phyloP scores from a whole-genome alignment of 2,888 invertebrate genomes.

The Diplolepis rosae region DNA sequence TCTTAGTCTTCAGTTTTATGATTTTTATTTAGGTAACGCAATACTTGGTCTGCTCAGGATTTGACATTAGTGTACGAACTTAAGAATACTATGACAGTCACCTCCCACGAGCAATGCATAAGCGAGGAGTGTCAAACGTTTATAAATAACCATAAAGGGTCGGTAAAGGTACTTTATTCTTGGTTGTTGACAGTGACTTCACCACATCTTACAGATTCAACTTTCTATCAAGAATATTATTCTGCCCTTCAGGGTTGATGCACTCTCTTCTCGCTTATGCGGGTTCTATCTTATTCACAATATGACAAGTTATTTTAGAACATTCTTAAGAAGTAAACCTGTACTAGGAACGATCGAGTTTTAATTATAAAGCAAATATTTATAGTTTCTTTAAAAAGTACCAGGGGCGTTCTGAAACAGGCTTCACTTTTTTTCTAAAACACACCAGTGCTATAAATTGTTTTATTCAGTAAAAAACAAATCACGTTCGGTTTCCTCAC shows the following conservation, averaged over 20 bases:
- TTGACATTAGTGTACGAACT: background rate
- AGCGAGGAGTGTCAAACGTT: slow-evolving; percentile 43
- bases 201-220: slow-evolving; percentile 23
- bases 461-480: no score
- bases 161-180: slow-evolving; percentile 27
- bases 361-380: no score
- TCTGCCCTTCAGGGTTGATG: slow-evolving; percentile 2
- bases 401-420: no score
- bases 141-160: slow-evolving; percentile 43
- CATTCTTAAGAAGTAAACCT: no score
- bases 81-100: slow-evolving; percentile 30
- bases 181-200: slow-evolving; percentile 41
- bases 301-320: background rate
- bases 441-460: no score
- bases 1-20: slow-evolving; percentile 1
- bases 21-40: slow-evolving; percentile 4
- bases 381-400: no score
- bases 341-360: no score
- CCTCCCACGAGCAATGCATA: slow-evolving; percentile 38
- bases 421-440: no score
- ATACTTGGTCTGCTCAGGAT: slow-evolving; percentile 4
- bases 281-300: slow-evolving; percentile 9
- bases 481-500: no score
- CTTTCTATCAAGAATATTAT: slow-evolving; percentile 2
- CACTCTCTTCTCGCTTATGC: background rate